Base-by-base conservation (phyloP, 2,797 vertebrate genomes). In the Schizothorax lantsangensis region DNA sequence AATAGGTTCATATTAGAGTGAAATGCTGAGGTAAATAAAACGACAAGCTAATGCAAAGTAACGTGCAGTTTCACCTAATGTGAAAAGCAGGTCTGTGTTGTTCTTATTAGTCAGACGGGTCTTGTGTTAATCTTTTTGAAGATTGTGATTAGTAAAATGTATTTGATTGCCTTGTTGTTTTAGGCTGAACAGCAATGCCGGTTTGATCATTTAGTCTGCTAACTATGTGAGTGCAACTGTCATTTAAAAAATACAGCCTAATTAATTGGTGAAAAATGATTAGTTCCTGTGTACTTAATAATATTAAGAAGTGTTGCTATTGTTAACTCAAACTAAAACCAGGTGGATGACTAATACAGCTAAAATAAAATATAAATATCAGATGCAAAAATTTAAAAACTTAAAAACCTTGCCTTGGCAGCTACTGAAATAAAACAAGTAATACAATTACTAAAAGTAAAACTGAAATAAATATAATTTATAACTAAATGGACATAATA, bases 11-110 rank as follows among this genome's bases (percentile, higher is more conserved):
- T 81, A 52, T 85, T 88, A 85, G 36, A 85, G 47, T 68, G 62
- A 81, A 83, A 87, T 88, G 71, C 73, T 81, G 59, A 87, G n/a
- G 30, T 71, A 33, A 84, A 40, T 68, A 38, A 77, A 78, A 75
- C 5, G 36, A 26, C 3, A 75, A n/a, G 23, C 36, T 69, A 85
- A 84, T 84, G n/a, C 38, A 57, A 75, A 84, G 79, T 83, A 86
- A 88, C 49, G 72, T 2, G 10, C 33, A 71, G 47, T 86, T 59
- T 47, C 21, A n/a, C 43, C 38, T 85, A 85, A 87, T 87, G 66
- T 49, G 26, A 47, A 81, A 79, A 49, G 71, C 40, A 26, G 21
- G 57, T 80, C 5, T 81, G 19, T 43, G 78, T 64, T 81, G 59
- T 68, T 68, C 17, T 68, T 47, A 21, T 45, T 49, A 33, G 10